Evolutionary conservation across 2,797 vertebrate species (phyloP), one percentile per base, ranked within the genome.

Genomic region (Sebastes jordani): DNA sequence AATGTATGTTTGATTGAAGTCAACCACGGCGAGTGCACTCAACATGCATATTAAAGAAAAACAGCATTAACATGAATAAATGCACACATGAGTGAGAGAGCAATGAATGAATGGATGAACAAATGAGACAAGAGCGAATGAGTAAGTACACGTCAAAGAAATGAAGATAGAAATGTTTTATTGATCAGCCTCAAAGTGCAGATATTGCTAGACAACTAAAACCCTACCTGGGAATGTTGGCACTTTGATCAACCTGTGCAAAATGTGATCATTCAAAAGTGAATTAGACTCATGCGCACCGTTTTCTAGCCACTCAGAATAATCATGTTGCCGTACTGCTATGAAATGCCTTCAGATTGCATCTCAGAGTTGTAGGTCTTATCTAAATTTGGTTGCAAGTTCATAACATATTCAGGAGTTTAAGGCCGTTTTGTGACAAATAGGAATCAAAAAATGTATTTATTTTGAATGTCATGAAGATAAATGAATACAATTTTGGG

Each of bases 1-100:
- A 90, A 91, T 86, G 71, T 83, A 89, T 74, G 83, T 92, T 81
- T 66, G 78, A 92, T 81, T 91, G 79, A 91, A 87, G 86, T 78
- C 67, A 74, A 60, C 80, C 71, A 62, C 67, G 25, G 9, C 23
- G 58, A 79, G 73, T 46, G 36, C 61, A 46, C 64, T 25, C 65
- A 65, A 38, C 77, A 65, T 75, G 68, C 68, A 86, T 78, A 71
- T 73, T 87, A 16, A 72, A 89, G 60, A 65, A 72, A 81, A 64
- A 13, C 42, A 36, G 14, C 72, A 80, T 74, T 29, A 67, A 74
- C 70, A 76, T 84, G 76, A 85, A 88, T 79, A 69, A 64, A 83
- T 78, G 73, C 62, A 69, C 42, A 30, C 34, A n/a, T 13, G 30
- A 72, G 58, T 54, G 65, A 84, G 68, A 13, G 54, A 52, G 68